Percentiles rank a stretch among this genome's conserved stretches.
These are phyloP conservation scores for Pseudobourletiella spinata DNA, from an alignment of 1,140 invertebrate species.

Conservation along the genomic window DNA sequence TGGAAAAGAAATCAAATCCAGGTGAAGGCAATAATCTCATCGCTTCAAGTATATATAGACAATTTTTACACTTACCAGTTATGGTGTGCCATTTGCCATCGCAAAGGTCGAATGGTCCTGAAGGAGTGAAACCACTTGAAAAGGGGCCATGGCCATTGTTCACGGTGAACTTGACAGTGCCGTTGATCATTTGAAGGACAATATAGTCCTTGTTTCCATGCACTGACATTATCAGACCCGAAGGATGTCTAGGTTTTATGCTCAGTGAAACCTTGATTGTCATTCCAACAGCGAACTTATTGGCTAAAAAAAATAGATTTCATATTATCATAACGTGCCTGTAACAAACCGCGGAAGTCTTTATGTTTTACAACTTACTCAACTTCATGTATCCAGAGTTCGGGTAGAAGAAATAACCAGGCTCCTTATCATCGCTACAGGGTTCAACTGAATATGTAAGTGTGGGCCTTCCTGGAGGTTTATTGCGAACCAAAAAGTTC, in stretches of 20 bases:
- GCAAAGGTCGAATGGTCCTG: conserved; percentile 62
- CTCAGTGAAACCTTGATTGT: conserved; percentile 74
- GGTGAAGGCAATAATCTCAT: conserved; percentile 1
- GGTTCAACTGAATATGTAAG: conserved; percentile 54
- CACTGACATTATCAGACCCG: conserved; percentile 54
- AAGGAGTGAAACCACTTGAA: conserved; percentile 55
- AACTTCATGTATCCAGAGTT: conserved; percentile 57
- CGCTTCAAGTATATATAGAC: conserved; percentile 36
- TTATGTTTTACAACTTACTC: conserved; percentile 44
- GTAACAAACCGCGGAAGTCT: conserved; percentile 38
- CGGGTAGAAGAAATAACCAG: conserved; percentile 79
- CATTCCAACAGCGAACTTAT: conserved; percentile 67
- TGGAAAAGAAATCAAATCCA: conserved; percentile 39
- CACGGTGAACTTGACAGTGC: conserved; percentile 64
- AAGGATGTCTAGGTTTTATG: conserved; percentile 78
- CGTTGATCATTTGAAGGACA: conserved; percentile 78
- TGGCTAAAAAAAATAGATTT: conserved; percentile 43
- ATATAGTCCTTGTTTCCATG: conserved; percentile 71
- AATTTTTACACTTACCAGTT: conserved; percentile 51
- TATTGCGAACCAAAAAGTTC: conserved; percentile 64
- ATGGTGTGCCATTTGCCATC: conserved; percentile 91
- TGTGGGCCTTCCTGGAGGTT: conserved; percentile 51
- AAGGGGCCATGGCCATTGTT: conserved; percentile 76
- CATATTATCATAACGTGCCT: background rate
- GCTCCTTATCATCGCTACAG: conserved; percentile 72